A percentile compares a stretch with the other conserved stretches of the same genome.
phyloP scores from a whole-genome alignment of 2,888 invertebrate genomes.

The Euspilapteryx auroguttella region DNA sequence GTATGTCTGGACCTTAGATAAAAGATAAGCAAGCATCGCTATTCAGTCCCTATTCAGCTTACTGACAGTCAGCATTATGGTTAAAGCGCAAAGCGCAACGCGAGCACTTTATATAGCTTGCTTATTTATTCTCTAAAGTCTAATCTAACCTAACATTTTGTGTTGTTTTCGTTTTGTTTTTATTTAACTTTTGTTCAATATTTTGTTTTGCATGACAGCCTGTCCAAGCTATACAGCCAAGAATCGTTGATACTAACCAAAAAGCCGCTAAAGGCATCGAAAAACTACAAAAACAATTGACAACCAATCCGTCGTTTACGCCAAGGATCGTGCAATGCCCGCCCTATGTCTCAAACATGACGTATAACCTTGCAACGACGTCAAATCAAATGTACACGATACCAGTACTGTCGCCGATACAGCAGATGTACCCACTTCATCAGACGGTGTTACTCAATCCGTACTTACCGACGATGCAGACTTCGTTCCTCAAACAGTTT shows the following conservation, averaged over 20 bases:
- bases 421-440: slow-evolving; percentile 45
- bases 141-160: slow-evolving; percentile 15
- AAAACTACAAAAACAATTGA: slow-evolving; percentile 43
- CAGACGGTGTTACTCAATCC: slow-evolving; percentile 44
- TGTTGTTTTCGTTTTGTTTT: slow-evolving; percentile 33
- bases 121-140: slow-evolving; percentile 14
- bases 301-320: slow-evolving; percentile 50
- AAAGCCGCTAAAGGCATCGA: slow-evolving; percentile 36
- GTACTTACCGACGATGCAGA: slow-evolving; percentile 42
- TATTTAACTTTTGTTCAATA: slow-evolving; percentile 47
- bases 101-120: no score
- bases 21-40: no score
- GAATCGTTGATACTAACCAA: slow-evolving; percentile 46
- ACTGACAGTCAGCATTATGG: no score
- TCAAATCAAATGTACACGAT: slow-evolving; percentile 26
- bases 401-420: slow-evolving; percentile 41
- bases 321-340: slow-evolving; percentile 44
- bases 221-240: slow-evolving; percentile 54
- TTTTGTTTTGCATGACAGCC: slow-evolving; percentile 58
- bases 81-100: no score
- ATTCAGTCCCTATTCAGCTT: no score
- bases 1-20: no score
- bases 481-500: slow-evolving; percentile 39
- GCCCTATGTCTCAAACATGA: slow-evolving; percentile 40
- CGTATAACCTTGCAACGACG: slow-evolving; percentile 21